Conservation (phyloP, 2,888 invertebrate species). For the Archaeoteleia sp. region DNA sequence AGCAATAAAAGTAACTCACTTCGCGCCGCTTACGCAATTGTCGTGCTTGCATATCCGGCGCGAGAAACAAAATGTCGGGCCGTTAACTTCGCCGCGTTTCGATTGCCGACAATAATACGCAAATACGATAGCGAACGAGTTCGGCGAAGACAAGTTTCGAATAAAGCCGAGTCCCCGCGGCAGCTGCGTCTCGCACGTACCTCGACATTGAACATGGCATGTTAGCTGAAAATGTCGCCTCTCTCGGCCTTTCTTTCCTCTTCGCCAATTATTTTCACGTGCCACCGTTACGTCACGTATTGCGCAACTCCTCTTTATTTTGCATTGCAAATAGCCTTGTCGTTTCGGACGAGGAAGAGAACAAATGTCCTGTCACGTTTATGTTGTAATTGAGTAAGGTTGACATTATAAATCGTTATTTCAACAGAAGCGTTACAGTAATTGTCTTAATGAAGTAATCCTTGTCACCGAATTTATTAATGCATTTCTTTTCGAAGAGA, state of each 20-base stretch:
- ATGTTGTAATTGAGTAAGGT: constrained; percentile 20
- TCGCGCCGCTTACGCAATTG: constrained; percentile 55
- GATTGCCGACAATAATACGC: constrained; percentile 64
- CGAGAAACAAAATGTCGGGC: constrained; percentile 64
- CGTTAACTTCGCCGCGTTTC: constrained; percentile 62
- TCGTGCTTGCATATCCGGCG: constrained; percentile 59
- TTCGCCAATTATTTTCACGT: constrained; percentile 39
- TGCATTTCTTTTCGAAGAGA: too few relatives aligned
- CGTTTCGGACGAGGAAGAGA: constrained; percentile 7
- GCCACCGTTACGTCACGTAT: constrained; percentile 38
- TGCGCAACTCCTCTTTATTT: constrained; percentile 28
- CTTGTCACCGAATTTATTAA: too few relatives aligned
- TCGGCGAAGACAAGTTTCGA: constrained; percentile 36
- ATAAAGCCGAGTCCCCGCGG: constrained; percentile 17
- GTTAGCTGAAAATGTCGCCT: constrained; percentile 35
- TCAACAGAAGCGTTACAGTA: neutral
- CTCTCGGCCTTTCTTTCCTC: constrained; percentile 3
- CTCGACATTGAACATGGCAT: constrained; percentile 23
- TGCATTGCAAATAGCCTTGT: constrained; percentile 34
- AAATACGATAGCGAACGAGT: constrained; percentile 60
- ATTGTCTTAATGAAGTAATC: too few relatives aligned
- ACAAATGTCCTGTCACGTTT: constrained; percentile 39
- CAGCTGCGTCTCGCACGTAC: constrained; percentile 3
- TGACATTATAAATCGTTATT: constrained; percentile 11
- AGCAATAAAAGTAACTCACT: constrained; percentile 50